Conservation (phyloP, 2,113 vertebrate genomes). For the Channa maculata region DNA sequence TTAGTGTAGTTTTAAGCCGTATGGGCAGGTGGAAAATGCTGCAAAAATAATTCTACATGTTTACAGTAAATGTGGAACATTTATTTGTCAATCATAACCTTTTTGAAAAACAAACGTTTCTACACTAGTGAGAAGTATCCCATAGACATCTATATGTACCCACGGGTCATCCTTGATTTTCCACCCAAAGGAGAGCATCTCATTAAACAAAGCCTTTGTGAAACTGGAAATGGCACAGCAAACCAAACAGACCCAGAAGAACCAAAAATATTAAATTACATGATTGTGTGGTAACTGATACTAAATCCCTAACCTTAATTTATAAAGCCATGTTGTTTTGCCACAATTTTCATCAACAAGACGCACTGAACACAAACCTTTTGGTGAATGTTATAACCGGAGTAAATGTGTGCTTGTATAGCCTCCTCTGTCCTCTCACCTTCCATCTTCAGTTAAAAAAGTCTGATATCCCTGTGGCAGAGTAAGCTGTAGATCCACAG, state of each 20-base stretch:
- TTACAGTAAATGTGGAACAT: too few species aligned
- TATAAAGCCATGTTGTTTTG: too few species aligned
- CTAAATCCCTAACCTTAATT: too few species aligned
- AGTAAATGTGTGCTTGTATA: neutral
- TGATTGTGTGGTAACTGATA: slow-evolving; percentile 19
- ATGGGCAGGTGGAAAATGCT: too few species aligned
- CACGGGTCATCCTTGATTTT: slow-evolving; percentile 24
- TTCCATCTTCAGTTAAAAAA: slow-evolving; percentile 84
- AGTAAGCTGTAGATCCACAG: slow-evolving; percentile 83
- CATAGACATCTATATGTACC: slow-evolving; percentile 17
- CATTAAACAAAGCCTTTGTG: slow-evolving; percentile 63
- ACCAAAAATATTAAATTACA: slow-evolving; percentile 4
- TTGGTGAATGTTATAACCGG: too few species aligned
- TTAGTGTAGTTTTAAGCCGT: too few species aligned
- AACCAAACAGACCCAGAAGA: slow-evolving; percentile 30
- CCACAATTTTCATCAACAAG: neutral
- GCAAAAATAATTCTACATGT: too few species aligned
- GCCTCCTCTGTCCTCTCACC: slow-evolving; percentile 78
- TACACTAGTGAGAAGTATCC: neutral
- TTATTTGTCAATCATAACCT: too few species aligned
- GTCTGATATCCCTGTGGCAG: slow-evolving; percentile 86
- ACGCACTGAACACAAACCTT: neutral
- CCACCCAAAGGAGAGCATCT: slow-evolving; percentile 40
- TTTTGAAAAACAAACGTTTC: too few species aligned
- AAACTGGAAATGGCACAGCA: slow-evolving; percentile 26